phyloP scores from a whole-genome alignment of 2,797 vertebrate species.

The Jordanella pulchra region DNA sequence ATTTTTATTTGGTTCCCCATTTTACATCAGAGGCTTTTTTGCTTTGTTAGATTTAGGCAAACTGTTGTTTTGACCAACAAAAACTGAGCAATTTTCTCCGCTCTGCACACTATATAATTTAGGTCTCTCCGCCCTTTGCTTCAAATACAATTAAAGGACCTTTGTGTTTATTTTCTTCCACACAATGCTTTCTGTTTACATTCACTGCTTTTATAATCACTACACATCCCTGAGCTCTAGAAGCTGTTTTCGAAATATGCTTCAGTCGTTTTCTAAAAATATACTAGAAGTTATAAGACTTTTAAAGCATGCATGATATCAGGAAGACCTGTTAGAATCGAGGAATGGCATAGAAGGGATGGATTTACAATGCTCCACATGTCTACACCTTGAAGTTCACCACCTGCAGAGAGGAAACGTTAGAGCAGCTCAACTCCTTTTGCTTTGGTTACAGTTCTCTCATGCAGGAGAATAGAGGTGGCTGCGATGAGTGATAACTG shows the following conservation, averaged over 20 bases:
- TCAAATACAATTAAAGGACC: constrained; percentile 14
- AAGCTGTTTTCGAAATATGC: neutral
- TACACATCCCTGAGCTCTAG: neutral
- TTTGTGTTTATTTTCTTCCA: constrained; percentile 2
- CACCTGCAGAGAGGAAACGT: neutral
- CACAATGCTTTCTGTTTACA: constrained; percentile 8
- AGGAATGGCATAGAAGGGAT: neutral
- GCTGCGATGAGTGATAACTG: constrained; percentile 59
- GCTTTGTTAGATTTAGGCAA: constrained; percentile 2
- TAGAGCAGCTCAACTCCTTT: constrained; percentile 13
- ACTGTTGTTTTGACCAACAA: neutral
- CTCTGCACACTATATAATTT: constrained; percentile 12
- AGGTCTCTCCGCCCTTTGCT: neutral
- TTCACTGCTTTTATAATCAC: neutral
- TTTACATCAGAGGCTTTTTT: neutral
- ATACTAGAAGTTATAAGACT: neutral
- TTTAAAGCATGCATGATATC: neutral
- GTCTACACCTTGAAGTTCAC: neutral
- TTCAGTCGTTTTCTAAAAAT: neutral
- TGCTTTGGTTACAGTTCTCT: constrained; percentile 25
- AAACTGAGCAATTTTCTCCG: neutral
- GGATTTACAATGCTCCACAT: neutral
- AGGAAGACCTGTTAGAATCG: neutral
- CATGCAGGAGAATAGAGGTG: constrained; percentile 41
- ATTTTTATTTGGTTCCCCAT: neutral